Conservation (phyloP, 1,140 invertebrate genomes). For the Plodia interpunctella region DNA sequence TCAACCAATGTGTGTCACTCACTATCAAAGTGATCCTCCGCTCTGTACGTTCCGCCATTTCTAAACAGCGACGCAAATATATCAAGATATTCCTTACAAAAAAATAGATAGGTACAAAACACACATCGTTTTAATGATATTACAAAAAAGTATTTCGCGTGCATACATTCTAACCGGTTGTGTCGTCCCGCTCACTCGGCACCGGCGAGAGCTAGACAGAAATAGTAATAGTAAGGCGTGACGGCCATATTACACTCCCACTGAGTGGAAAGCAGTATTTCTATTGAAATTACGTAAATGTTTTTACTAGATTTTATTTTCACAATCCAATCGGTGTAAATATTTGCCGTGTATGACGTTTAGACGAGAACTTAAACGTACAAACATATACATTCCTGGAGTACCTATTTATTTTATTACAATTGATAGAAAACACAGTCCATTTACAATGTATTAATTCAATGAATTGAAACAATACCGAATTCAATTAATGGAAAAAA, state of each 20-base stretch:
- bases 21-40: too few relatives aligned
- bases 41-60: too few relatives aligned
- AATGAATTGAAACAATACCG: too few relatives aligned
- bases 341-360: background rate
- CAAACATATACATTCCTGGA: too few relatives aligned
- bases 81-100: background rate
- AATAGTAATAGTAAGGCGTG: constrained; percentile 6
- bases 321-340: background rate
- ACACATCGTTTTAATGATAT: background rate
- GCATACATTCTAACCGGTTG: background rate
- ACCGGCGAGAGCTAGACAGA: background rate
- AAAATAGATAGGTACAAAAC: background rate
- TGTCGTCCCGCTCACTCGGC: background rate
- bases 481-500: too few relatives aligned
- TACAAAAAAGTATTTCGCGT: constrained; percentile 2
- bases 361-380: too few relatives aligned
- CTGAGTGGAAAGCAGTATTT: background rate
- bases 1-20: too few relatives aligned
- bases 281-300: constrained; percentile 4
- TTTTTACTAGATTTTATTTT: background rate
- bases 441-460: too few relatives aligned
- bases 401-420: background rate
- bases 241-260: background rate
- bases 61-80: background rate
- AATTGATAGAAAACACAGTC: too few relatives aligned